Conservation (phyloP, 1,140 invertebrate genomes). For the Alviniconcha marisindica region DNA sequence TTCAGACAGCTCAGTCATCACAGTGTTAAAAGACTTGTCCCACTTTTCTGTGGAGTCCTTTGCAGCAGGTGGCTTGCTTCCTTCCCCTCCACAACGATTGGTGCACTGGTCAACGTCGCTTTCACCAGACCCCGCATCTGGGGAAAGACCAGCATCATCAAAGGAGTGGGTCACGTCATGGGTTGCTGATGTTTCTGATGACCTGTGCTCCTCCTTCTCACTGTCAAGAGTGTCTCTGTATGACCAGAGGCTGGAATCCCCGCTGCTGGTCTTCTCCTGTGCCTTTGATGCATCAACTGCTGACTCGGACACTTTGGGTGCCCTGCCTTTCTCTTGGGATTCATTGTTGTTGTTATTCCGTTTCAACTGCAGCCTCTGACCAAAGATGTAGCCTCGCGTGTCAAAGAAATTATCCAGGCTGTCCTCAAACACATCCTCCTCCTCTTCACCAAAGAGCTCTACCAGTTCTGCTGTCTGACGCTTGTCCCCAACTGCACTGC, state of each 20-base stretch:
- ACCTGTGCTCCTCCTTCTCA: neutral
- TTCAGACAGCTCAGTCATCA: slow-evolving; percentile 36
- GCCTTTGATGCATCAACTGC: neutral
- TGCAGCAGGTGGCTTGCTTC: neutral
- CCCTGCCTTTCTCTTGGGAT: neutral
- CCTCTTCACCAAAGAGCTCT: neutral
- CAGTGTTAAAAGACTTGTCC: slow-evolving; percentile 44
- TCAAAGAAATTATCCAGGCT: slow-evolving; percentile 23
- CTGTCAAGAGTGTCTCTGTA: slow-evolving; percentile 6
- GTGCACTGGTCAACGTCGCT: neutral
- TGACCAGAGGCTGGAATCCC: slow-evolving; percentile 1
- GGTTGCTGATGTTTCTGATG: neutral
- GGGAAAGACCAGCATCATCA: neutral
- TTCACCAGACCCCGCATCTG: neutral
- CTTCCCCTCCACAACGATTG: neutral
- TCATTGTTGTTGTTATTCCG: neutral
- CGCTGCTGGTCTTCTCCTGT: neutral
- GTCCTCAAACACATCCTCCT: slow-evolving; percentile 20
- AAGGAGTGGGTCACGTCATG: neutral
- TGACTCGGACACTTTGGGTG: neutral
- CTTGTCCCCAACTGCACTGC: neutral
- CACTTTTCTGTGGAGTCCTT: neutral
- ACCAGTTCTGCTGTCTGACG: neutral
- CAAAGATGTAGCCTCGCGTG: neutral
- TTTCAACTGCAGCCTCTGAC: slow-evolving; percentile 26